Evolutionary conservation across 2,888 invertebrate species (phyloP).

Genomic region (Hydroisotoma schaefferi): DNA sequence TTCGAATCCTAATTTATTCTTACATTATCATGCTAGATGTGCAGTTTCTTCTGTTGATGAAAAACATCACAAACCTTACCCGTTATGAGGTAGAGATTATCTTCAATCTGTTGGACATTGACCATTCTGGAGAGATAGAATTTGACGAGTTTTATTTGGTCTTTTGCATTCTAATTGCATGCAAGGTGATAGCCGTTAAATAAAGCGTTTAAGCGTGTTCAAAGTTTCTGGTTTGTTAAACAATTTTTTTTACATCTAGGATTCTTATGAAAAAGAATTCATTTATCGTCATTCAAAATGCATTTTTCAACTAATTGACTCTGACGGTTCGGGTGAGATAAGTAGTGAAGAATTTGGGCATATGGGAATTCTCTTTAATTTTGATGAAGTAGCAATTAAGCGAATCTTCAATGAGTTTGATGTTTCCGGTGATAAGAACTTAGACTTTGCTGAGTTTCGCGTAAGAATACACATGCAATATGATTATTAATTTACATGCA

Average conservation of each 20-base stretch:
- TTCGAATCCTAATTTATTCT: neutral
- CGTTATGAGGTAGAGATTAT: slow-evolving; percentile 46
- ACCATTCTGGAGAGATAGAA: slow-evolving; percentile 50
- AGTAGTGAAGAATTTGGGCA: slow-evolving; percentile 49
- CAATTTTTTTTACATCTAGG: slow-evolving; percentile 36
- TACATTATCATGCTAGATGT: too few relatives aligned
- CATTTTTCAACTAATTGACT: slow-evolving; percentile 51
- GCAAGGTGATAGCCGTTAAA: slow-evolving; percentile 43
- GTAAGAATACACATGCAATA: slow-evolving; percentile 12
- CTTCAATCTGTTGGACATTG: slow-evolving; percentile 51
- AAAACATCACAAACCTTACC: slow-evolving; percentile 46
- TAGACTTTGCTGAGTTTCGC: slow-evolving; percentile 45
- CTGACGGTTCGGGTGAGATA: slow-evolving; percentile 49
- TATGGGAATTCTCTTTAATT: slow-evolving; percentile 51
- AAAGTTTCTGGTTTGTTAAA: neutral
- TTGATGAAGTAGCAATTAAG: slow-evolving; percentile 42
- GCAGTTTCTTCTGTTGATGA: slow-evolving; percentile 49
- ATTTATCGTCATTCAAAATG: slow-evolving; percentile 50
- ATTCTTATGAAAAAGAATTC: slow-evolving; percentile 50
- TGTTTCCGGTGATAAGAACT: slow-evolving; percentile 43
- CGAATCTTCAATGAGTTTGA: slow-evolving; percentile 47
- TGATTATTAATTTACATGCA: neutral
- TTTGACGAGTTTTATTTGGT: slow-evolving; percentile 51
- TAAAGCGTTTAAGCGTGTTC: neutral
- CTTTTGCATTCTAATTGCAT: slow-evolving; percentile 50